Base-by-base conservation (phyloP, 2,888 invertebrate species). In the Tetranychus piercei region DNA sequence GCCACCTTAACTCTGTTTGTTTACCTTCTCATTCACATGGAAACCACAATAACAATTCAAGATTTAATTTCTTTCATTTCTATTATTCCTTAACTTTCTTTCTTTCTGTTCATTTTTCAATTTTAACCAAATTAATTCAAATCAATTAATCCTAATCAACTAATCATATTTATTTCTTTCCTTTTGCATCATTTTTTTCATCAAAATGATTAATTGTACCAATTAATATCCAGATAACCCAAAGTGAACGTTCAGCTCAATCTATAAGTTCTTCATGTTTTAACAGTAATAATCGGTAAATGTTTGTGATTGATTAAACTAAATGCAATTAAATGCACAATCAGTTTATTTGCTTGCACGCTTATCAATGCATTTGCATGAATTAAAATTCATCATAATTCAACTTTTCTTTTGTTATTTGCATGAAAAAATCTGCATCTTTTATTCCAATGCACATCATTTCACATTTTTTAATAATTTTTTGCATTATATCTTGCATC, bases 91-190 rank as follows among this genome's bases (percentile, higher is more conserved):
- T 23, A 20, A 20, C 22, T 22, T 22, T 69, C 18, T 20, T 69
- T 69, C 23, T 69, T 69, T 20, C 7, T 69, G 4, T 69, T 15
- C n/a, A 66, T 69, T 69, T 69, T 22, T 67, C n/a, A n/a, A 67
- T 67, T 23, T 23, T 11, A 9, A 67, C n/a, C 67, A 22, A 18
- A 18, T 11, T 8, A 67, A 67, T 22, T 23, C 9, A 67, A 67
- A 67, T 55, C 55, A 55, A 55, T 55, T 55, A 15, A 65, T 65
- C n/a, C 65, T 18, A 18, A 65, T 65, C 65, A 65, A 65, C n/a
- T 43, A 34, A 34, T 34, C 34, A 34, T 34, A 34, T 34, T 34
- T 34, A 34, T 34, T 34, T 55, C 15, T 55, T 9, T 55, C 15
- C 55, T 15, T 55, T 55, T 7, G 55, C 15, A 55, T 55, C 55